A percentile compares a stretch with the other conserved stretches of the same genome.
These are phyloP conservation scores for Labeo calbasu DNA, from an alignment of 2,797 vertebrate genomes.

Conservation along the genomic window DNA sequence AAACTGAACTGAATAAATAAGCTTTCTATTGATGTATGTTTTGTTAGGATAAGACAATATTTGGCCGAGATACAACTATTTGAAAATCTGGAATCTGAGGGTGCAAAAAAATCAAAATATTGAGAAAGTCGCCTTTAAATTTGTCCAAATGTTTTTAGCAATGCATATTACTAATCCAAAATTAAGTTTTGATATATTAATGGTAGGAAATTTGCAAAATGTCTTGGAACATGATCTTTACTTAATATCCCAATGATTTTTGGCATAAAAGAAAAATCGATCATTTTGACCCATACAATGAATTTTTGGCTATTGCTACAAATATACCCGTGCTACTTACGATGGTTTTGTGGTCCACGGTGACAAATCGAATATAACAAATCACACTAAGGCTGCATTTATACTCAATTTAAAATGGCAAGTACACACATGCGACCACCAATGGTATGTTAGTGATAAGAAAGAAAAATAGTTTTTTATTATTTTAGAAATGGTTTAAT, in stretches of 20 bases:
- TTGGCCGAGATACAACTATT: neutral
- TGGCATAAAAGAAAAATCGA: neutral
- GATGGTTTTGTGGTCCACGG: too few species aligned
- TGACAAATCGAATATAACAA: too few species aligned
- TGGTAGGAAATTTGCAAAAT: neutral
- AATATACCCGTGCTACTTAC: too few species aligned
- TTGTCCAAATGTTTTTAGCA: neutral
- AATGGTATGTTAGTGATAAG: too few species aligned
- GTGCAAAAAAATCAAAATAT: neutral
- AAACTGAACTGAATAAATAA: too few species aligned
- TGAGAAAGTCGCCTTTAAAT: neutral
- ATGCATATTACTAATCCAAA: neutral
- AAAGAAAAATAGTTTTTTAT: neutral
- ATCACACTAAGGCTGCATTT: too few species aligned
- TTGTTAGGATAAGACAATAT: neutral
- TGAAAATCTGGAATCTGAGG: neutral
- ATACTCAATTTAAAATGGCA: too few species aligned
- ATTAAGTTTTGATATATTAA: neutral
- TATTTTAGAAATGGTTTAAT: neutral
- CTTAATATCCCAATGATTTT: neutral
- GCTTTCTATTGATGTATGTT: neutral
- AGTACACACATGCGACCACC: too few species aligned
- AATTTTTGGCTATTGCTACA: neutral
- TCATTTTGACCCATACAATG: neutral
- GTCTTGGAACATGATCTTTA: neutral